phyloP scores from a whole-genome alignment of 2,888 invertebrate species.

The Nephrotoma appendiculata region DNA sequence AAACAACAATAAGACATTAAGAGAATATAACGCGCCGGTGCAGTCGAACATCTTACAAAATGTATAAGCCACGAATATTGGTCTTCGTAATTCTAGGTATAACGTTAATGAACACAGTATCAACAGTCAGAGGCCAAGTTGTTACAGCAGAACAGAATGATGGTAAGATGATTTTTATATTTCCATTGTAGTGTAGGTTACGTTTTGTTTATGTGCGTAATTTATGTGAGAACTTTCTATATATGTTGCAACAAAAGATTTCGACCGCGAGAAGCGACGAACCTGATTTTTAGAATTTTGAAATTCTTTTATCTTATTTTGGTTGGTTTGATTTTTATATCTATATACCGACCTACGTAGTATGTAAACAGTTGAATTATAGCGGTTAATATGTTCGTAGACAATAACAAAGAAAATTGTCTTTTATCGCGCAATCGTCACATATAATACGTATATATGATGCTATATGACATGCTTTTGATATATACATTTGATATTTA shows the following conservation, averaged over 20 bases:
- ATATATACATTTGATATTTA: no score
- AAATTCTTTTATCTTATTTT: neutral
- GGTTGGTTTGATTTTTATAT: neutral
- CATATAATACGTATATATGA: no score
- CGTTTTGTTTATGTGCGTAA: neutral
- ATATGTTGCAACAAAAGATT: neutral
- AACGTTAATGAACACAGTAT: neutral
- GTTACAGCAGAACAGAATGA: slow-evolving; percentile 3
- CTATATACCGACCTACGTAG: neutral
- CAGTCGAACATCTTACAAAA: neutral
- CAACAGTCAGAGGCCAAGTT: neutral
- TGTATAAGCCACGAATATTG: neutral
- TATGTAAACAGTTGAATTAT: neutral
- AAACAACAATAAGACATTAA: neutral
- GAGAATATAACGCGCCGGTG: neutral
- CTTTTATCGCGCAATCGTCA: no score
- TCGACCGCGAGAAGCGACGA: neutral
- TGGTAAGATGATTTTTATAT: neutral
- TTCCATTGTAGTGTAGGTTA: neutral
- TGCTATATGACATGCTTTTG: no score
- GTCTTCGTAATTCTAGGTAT: neutral
- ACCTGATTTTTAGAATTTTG: neutral
- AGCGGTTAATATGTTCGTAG: neutral
- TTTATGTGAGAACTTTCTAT: neutral
- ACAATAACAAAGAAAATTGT: no score